Base-by-base conservation (phyloP, 2,113 vertebrate species). In the Actinemys pallida region DNA sequence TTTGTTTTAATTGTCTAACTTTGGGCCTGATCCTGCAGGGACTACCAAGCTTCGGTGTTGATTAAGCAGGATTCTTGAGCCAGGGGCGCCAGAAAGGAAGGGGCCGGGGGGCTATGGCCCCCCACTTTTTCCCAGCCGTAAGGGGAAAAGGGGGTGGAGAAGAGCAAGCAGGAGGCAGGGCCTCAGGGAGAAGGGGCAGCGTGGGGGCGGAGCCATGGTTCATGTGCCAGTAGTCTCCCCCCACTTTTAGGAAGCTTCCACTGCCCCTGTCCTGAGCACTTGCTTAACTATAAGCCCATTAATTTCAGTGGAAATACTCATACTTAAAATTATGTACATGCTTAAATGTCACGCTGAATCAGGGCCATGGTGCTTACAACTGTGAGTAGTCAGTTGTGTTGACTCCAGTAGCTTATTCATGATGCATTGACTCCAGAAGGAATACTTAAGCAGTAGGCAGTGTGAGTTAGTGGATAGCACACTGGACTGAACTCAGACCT, bases 21-120 rank as follows among this genome's bases (percentile, higher is more conserved):
- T 82, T 84, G 9, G 4, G 82, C 76, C 42, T 54, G 79, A 53
- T 57, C 45, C 76, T 19, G 9, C 10, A 69, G 22, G 29, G 86
- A 72, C 83, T 75, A 53, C 4, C 16, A 88, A 92, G n/a, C 94
- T 89, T 86, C 90, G 24, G 45, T 17, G 24, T 76, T 81, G 47
- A 92, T 91, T 89, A 84, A 80, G 2, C 17, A 59, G 17, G 59
- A 2, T 59, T 27, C 25, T 87, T 80, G 76, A 54, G 53, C 20
- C 20, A 53, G 8, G 20, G 25, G 56, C 5, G 4, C 24, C 54
- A 56, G 54, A 56, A 56, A 3, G 24, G 20, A 22, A 22, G 2
- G 22, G 54, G 4, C 9, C 54, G 10, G 54, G 19, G 24, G 54
- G 54, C 22, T 10, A 57, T 27, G 56, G 56, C 56, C 24, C 56